Conservation (phyloP, 2,888 invertebrate genomes). For the Meganola albula region DNA sequence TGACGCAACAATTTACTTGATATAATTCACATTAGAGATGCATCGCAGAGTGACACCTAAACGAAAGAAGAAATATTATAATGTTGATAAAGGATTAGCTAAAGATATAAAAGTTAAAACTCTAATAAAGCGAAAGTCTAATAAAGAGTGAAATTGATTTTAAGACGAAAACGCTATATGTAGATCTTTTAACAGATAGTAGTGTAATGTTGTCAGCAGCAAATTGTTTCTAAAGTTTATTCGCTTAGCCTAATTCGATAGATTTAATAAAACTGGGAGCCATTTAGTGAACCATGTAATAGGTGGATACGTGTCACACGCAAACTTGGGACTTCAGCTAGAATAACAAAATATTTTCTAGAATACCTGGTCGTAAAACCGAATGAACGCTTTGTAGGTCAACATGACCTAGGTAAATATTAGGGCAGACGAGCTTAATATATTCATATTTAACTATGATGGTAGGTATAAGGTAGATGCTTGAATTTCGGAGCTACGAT, state of each 20-base stretch:
- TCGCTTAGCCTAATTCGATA: constrained; percentile 40
- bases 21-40: constrained; percentile 18
- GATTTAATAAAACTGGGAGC: constrained; percentile 7
- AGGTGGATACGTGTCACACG: constrained; percentile 7
- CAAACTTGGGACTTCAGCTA: constrained; percentile 2
- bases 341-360: constrained; percentile 6
- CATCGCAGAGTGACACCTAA: too few species aligned
- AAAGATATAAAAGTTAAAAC: too few species aligned
- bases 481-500: too few species aligned
- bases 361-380: constrained; percentile 7
- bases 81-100: too few species aligned
- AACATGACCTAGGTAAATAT: constrained; percentile 5
- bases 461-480: too few species aligned
- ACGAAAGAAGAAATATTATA: too few species aligned
- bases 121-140: too few species aligned
- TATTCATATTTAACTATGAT: too few species aligned
- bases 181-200: too few species aligned
- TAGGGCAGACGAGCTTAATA: not conserved
- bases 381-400: constrained; percentile 11
- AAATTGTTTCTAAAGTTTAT: constrained; percentile 17
- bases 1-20: constrained; percentile 20
- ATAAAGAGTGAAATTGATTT: too few species aligned
- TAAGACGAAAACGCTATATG: too few species aligned
- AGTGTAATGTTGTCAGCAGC: too few species aligned
- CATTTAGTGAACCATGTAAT: constrained; percentile 9